A percentile compares a stretch with the other conserved stretches of the same genome.
These are phyloP conservation scores for Semicossyphus pulcher DNA, from an alignment of 2,113 vertebrate genomes.

Conservation along the genomic window DNA sequence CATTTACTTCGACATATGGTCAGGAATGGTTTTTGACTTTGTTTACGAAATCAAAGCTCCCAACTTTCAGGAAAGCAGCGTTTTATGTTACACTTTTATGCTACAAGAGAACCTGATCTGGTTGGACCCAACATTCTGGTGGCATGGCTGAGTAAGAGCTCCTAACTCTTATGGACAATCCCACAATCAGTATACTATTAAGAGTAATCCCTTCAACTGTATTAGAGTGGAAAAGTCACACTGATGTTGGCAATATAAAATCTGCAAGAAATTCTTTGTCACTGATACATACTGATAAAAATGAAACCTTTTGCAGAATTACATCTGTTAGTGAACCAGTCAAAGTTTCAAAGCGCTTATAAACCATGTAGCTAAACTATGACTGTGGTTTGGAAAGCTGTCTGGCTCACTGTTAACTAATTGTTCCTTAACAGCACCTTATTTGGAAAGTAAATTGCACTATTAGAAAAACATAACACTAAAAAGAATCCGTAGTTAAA, in stretches of 20 bases:
- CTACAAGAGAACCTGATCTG: not conserved
- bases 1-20: not conserved
- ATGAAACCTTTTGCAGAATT: not conserved
- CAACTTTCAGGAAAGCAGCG: not conserved
- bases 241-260: not conserved
- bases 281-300: not conserved
- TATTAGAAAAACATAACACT: slow-evolving; percentile 1
- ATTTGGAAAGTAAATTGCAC: no score
- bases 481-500: slow-evolving; percentile 1
- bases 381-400: not conserved
- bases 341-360: not conserved
- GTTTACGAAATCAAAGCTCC: not conserved
- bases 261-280: slow-evolving; percentile 8
- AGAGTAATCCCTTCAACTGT: no score
- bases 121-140: not conserved
- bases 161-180: not conserved
- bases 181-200: slow-evolving; percentile 1
- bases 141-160: not conserved
- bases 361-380: not conserved
- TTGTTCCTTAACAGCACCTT: not conserved
- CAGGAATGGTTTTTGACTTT: not conserved
- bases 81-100: not conserved
- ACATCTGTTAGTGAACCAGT: not conserved
- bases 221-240: slow-evolving; percentile 4
- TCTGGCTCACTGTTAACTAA: not conserved